Conservation (phyloP, 2,797 vertebrate genomes). For the Melanotaenia boesemani region DNA sequence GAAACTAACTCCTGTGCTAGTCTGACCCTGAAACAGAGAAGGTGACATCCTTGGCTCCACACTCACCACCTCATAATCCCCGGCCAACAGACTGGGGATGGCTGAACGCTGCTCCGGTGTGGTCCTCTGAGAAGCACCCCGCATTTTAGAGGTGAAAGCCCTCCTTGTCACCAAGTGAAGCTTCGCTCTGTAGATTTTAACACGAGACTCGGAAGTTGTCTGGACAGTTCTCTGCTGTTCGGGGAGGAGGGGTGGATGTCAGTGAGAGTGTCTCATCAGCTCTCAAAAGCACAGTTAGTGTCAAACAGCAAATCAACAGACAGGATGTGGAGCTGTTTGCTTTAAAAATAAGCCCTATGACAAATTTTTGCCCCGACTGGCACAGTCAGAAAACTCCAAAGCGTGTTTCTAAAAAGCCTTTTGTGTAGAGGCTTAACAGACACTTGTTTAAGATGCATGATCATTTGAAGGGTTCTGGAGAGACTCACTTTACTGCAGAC, state of each 20-base stretch:
- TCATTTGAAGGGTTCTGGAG: constrained; percentile 49
- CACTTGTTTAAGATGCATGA: constrained; percentile 59
- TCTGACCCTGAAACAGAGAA: constrained; percentile 55
- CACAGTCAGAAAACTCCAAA: constrained; percentile 39
- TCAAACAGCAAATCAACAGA: constrained; percentile 63
- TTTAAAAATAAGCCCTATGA: constrained; percentile 69
- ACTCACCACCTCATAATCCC: constrained; percentile 56
- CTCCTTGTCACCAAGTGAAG: constrained; percentile 69
- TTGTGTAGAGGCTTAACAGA: constrained; percentile 65
- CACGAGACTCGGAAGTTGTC: constrained; percentile 62
- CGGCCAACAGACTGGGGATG: constrained; percentile 44
- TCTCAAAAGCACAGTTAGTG: constrained; percentile 53
- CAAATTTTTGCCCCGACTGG: constrained; percentile 48
- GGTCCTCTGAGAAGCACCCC: constrained; percentile 57
- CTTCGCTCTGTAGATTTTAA: constrained; percentile 47
- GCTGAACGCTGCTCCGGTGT: constrained; percentile 54
- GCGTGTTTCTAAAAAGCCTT: constrained; percentile 44
- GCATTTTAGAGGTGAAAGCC: constrained; percentile 68
- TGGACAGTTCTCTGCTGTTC: constrained; percentile 47
- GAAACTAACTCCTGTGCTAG: constrained; percentile 51
- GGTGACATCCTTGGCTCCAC: constrained; percentile 82
- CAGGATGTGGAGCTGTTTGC: constrained; percentile 70
- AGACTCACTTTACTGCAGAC: constrained; percentile 44
- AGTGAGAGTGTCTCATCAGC: constrained; percentile 65
- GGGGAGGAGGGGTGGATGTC: constrained; percentile 57